Conservation (phyloP, 2,888 invertebrate species). For the Leistus spinibarbis region DNA sequence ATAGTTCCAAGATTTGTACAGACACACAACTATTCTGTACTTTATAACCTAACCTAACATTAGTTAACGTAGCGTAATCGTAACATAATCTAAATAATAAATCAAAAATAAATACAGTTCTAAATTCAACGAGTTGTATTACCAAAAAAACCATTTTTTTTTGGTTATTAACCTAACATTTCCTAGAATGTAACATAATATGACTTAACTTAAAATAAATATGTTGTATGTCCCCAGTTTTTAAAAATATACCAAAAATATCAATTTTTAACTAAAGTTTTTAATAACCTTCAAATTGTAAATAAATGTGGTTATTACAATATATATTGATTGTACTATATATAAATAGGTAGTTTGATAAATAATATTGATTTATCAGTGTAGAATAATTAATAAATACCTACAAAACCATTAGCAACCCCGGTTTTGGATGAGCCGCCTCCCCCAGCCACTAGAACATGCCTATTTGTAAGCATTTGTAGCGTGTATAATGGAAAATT, state of each 20-base stretch:
- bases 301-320: not conserved
- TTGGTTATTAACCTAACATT: slow-evolving; percentile 6
- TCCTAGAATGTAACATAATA: not conserved
- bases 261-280: slow-evolving; percentile 8
- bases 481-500: slow-evolving; percentile 94
- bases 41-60: too few relatives aligned
- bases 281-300: slow-evolving; percentile 14
- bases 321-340: not conserved
- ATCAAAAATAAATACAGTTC: too few relatives aligned
- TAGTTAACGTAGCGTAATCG: too few relatives aligned
- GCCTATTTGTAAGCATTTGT: slow-evolving; percentile 87
- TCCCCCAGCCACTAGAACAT: slow-evolving; percentile 95
- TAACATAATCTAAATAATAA: too few relatives aligned
- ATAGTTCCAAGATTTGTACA: too few relatives aligned
- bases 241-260: not conserved
- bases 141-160: not conserved
- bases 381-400: slow-evolving; percentile 53
- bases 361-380: not conserved
- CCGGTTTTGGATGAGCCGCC: slow-evolving; percentile 98
- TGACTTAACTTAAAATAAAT: not conserved
- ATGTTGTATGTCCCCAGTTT: not conserved
- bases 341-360: not conserved
- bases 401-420: slow-evolving; percentile 95
- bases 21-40: too few relatives aligned
- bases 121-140: not conserved